Base-by-base conservation (phyloP, 2,113 vertebrate genomes). In the Salvelinus namaycush region DNA sequence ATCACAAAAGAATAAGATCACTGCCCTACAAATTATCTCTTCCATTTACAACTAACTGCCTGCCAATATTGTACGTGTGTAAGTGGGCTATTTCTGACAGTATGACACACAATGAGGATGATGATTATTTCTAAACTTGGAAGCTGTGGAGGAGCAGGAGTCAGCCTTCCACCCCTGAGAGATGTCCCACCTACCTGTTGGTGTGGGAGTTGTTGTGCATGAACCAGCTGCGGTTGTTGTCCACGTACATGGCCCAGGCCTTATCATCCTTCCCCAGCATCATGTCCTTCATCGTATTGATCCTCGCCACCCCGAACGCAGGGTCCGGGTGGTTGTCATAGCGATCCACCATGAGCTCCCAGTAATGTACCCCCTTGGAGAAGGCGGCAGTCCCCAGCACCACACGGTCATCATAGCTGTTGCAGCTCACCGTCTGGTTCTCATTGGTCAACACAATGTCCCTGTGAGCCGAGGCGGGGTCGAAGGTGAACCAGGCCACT, bases 141-240 rank as follows among this genome's bases (percentile, higher is more conserved):
- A 9, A 39, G 39, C 39, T 44, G 39, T 44, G 39, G 39, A 44
- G 39, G 39, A 44, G 39, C 39, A 44, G 39, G 39, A 44, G 39
- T 44, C 39, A 11, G 39, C 39, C 39, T 44, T 44, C 39, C 39
- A 3, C 39, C 9, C 39, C 39, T 44, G 39, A 11, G 39, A 44
- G 9, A 44, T 44, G 39, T 29, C n/a, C 2, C 8, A 0, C 92
- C 69, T 84, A 98, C 98, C 98, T 94, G 87, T 95, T 98, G 83
- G 97, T 99, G 89, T 99, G 98, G 5, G 97, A 99, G 91, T 99
- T 99, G 92, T 96, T 97, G 79, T 99, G 98, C 97, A 99, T 99
- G 92, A 99, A 99, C 98, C 98, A 99, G 89, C 97, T 98, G 88
- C 98, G 97, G 89, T 99, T 98, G 94, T 97, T 99, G 93, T 99